Conservation (phyloP, 1,140 invertebrate species). For the Phymorhynchus buccinoides region DNA sequence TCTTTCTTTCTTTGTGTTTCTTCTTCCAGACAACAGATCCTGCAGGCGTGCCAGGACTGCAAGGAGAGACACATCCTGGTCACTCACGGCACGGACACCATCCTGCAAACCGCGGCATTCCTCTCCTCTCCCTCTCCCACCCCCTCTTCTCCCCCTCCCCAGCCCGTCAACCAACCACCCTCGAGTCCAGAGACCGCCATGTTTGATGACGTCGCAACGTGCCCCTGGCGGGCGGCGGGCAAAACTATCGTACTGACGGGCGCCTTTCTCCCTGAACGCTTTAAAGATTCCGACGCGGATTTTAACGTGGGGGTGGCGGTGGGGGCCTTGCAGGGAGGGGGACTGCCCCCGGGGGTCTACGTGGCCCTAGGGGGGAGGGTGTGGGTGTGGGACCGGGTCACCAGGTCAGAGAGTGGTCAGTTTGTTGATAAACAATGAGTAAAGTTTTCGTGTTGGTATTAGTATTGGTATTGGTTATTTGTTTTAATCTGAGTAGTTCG, state of each 20-base stretch:
- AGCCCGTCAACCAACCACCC: background rate
- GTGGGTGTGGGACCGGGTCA: conserved; percentile 32
- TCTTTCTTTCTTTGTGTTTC: background rate
- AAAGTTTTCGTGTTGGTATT: background rate
- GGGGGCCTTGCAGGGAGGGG: conserved; percentile 50
- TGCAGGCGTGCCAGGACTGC: conserved; percentile 32
- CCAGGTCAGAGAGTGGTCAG: conserved; percentile 25
- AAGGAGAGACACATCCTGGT: conserved; percentile 47
- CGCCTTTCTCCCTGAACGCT: conserved; percentile 55
- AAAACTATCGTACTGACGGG: conserved; percentile 55
- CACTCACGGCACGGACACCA: conserved; percentile 61
- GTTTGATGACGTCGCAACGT: background rate
- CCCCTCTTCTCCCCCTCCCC: background rate
- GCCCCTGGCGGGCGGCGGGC: background rate
- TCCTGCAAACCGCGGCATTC: conserved; percentile 54
- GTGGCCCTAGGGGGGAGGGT: conserved; percentile 54
- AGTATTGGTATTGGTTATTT: background rate
- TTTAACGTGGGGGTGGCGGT: conserved; percentile 62
- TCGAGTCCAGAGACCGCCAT: too few relatives aligned
- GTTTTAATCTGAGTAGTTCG: background rate
- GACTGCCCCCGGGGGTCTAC: conserved; percentile 48
- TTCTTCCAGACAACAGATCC: conserved; percentile 39
- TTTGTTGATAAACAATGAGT: background rate
- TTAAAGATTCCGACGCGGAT: conserved; percentile 61
- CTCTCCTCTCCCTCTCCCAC: background rate